Percentiles rank a stretch among this genome's conserved stretches.
Conservation (phyloP, 2,797 vertebrate species). For the Lacerta viridis region DNA sequence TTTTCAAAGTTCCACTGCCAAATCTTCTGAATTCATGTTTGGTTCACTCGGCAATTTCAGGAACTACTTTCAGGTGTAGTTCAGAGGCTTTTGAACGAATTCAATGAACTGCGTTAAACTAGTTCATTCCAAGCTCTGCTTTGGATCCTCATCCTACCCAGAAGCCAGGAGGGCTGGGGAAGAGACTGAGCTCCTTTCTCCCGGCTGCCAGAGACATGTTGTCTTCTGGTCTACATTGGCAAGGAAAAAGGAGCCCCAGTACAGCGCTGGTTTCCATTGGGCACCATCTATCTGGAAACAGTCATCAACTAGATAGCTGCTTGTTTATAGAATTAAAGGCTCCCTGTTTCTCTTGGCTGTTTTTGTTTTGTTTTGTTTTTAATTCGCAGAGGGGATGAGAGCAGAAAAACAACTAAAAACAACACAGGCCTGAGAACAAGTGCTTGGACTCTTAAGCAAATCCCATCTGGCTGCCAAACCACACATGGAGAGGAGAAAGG, state of each 20-base stretch:
- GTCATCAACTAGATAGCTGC: background rate
- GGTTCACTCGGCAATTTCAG: no score
- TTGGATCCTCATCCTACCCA: background rate
- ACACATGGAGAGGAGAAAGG: slow-evolving; percentile 10
- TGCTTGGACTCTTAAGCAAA: slow-evolving; percentile 18
- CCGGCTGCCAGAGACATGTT: background rate
- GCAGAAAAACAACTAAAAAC: slow-evolving; percentile 12
- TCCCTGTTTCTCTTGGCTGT: background rate
- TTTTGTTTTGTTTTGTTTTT: background rate
- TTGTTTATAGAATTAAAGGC: background rate
- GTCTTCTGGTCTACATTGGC: background rate
- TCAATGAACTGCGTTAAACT: no score
- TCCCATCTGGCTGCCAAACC: slow-evolving; percentile 44
- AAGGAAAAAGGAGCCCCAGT: background rate
- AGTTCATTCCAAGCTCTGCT: no score
- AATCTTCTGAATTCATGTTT: no score
- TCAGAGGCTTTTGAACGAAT: no score
- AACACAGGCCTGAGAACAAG: background rate
- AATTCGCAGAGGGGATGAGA: slow-evolving; percentile 39
- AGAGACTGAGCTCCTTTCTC: no score
- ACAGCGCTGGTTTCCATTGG: background rate
- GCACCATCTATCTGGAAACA: background rate
- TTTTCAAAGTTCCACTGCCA: no score
- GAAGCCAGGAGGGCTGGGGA: rapidly evolving
- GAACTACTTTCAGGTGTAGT: no score